phyloP scores from a whole-genome alignment of 2,888 invertebrate genomes.

The Caenorhabditis doughertyi region DNA sequence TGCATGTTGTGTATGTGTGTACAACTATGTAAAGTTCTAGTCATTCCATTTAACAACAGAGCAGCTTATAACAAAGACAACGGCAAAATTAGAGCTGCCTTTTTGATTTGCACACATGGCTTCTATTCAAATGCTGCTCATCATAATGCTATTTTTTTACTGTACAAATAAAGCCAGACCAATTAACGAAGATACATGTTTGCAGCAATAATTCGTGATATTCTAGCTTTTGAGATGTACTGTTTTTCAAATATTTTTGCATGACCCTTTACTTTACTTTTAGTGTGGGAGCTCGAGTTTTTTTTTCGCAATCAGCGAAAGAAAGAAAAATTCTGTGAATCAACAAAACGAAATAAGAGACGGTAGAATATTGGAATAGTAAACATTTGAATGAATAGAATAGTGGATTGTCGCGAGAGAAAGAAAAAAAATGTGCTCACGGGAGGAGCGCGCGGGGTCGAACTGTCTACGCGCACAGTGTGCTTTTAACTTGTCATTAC shows the following conservation, averaged over 20 bases:
- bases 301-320: constrained; percentile 51
- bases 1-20: constrained; percentile 43
- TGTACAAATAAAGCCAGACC: constrained; percentile 46
- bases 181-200: constrained; percentile 38
- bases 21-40: constrained; percentile 45
- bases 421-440: constrained; percentile 45
- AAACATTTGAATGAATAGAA: constrained; percentile 65
- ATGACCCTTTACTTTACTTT: not conserved
- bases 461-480: constrained; percentile 53
- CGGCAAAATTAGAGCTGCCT: constrained; percentile 36
- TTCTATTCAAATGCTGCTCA: constrained; percentile 57
- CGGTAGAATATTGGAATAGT: constrained; percentile 66
- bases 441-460: constrained; percentile 27
- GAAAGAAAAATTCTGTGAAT: constrained; percentile 59
- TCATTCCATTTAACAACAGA: constrained; percentile 12
- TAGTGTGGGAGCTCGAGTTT: not conserved
- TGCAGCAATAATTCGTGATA: constrained; percentile 22
- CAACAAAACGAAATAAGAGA: constrained; percentile 67
- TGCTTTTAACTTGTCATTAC: constrained; percentile 66
- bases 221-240: not conserved
- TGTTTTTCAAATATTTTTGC: not conserved
- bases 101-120: constrained; percentile 60
- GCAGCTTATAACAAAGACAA: constrained; percentile 44
- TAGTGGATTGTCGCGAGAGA: constrained; percentile 57
- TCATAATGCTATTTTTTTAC: constrained; percentile 36